phyloP scores from a whole-genome alignment of 1,140 invertebrate species.

The Eumaeus atala region DNA sequence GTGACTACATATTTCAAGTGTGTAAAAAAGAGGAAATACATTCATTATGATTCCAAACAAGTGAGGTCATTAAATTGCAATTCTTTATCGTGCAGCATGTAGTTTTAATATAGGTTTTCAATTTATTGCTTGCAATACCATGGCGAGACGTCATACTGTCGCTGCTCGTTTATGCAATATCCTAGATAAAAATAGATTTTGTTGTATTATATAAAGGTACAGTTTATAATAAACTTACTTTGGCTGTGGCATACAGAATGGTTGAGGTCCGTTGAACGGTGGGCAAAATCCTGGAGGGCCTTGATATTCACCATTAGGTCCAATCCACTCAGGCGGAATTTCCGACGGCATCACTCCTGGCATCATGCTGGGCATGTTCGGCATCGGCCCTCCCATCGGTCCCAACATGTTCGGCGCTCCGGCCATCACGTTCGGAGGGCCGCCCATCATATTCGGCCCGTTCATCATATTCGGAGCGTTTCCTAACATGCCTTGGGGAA shows the following conservation, averaged over 20 bases:
- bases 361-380: slow-evolving; percentile 32
- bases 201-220: too few relatives aligned
- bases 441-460: slow-evolving; percentile 26
- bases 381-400: slow-evolving; percentile 27
- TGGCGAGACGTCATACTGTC: too few relatives aligned
- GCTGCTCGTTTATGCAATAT: too few relatives aligned
- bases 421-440: slow-evolving; percentile 31
- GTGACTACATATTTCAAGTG: too few relatives aligned
- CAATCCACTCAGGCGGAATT: slow-evolving; percentile 33
- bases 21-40: too few relatives aligned
- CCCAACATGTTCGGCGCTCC: slow-evolving; percentile 33
- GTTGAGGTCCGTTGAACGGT: slow-evolving; percentile 43
- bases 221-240: slow-evolving; percentile 43
- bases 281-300: slow-evolving; percentile 44
- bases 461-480: slow-evolving; percentile 27
- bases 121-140: too few relatives aligned
- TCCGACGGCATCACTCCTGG: slow-evolving; percentile 32
- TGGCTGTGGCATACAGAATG: slow-evolving; percentile 54
- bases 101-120: too few relatives aligned
- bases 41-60: too few relatives aligned
- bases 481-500: slow-evolving; percentile 40
- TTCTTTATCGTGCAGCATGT: too few relatives aligned
- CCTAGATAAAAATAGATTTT: too few relatives aligned
- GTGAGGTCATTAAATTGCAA: too few relatives aligned
- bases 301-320: slow-evolving; percentile 35